These are phyloP conservation scores for Agrilus cyanescens DNA, from an alignment of 2,888 invertebrate genomes.

Conservation along the genomic window DNA sequence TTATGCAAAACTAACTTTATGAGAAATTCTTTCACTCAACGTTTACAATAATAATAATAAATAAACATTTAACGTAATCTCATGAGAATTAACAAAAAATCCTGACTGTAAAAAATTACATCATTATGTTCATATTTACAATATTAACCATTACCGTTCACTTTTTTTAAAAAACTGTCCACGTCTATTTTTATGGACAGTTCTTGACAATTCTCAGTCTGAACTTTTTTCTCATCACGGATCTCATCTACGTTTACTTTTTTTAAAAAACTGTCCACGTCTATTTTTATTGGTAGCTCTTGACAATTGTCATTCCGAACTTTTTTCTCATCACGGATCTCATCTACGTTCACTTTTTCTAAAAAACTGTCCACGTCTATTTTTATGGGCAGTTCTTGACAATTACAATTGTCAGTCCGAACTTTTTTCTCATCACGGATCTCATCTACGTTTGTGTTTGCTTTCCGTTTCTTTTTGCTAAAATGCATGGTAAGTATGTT, in stretches of 20 bases:
- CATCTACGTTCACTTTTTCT: slow-evolving; percentile 25
- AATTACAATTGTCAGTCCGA: slow-evolving; percentile 17
- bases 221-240: too few relatives aligned
- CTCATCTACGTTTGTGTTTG: slow-evolving; percentile 11
- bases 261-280: slow-evolving; percentile 26
- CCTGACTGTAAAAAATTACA: too few relatives aligned
- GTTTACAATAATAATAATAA: neutral
- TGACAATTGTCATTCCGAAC: too few relatives aligned
- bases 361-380: slow-evolving; percentile 27
- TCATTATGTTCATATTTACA: neutral
- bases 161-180: slow-evolving; percentile 24
- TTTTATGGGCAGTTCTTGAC: slow-evolving; percentile 19
- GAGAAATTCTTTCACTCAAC: too few relatives aligned
- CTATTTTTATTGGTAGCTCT: slow-evolving; percentile 20
- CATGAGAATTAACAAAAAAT: too few relatives aligned
- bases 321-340: too few relatives aligned
- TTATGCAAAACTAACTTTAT: too few relatives aligned
- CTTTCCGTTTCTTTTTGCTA: slow-evolving; percentile 18
- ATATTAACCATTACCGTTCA: slow-evolving; percentile 20
- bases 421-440: slow-evolving; percentile 18
- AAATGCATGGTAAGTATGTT: too few relatives aligned
- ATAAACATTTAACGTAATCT: neutral
- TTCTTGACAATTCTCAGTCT: too few relatives aligned
- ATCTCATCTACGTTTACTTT: slow-evolving; percentile 27
- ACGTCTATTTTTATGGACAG: slow-evolving; percentile 23